Percentiles rank a stretch among this genome's conserved stretches.
Evolutionary conservation across 2,113 vertebrate genomes (phyloP).

Genomic region (Seriola rivoliana): DNA sequence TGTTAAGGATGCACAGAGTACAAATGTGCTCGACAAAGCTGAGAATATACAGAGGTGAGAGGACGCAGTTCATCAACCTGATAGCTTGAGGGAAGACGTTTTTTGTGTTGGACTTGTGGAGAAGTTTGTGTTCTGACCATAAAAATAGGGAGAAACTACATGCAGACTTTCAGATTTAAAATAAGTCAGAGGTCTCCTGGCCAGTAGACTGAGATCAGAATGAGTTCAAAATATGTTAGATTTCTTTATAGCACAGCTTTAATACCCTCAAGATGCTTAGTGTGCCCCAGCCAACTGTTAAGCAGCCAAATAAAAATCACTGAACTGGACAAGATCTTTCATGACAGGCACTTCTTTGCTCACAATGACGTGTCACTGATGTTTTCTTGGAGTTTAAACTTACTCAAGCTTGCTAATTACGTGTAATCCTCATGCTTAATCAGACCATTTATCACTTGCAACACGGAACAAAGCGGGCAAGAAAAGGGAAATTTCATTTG

Average conservation of each 20-base stretch:
- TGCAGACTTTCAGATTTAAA: not conserved
- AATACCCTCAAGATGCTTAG: slow-evolving; percentile 24
- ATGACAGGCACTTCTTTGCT: slow-evolving; percentile 47
- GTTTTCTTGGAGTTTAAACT: slow-evolving; percentile 32
- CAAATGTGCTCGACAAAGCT: not conserved
- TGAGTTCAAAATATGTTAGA: not conserved
- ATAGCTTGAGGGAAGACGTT: not conserved
- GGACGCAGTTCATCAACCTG: not conserved
- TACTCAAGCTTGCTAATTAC: slow-evolving; percentile 40
- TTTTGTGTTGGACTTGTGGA: not conserved
- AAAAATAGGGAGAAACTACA: not conserved
- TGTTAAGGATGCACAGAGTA: not conserved
- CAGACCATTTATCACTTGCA: slow-evolving; percentile 25
- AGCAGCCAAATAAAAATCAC: slow-evolving; percentile 38
- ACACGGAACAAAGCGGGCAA: not conserved
- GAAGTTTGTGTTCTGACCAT: not conserved
- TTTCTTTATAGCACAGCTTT: not conserved
- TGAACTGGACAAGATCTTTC: slow-evolving; percentile 54
- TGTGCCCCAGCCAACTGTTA: slow-evolving; percentile 43
- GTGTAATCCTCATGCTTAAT: slow-evolving; percentile 31
- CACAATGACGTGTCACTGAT: slow-evolving; percentile 33
- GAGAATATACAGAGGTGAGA: not conserved
- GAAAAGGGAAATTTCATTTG: not conserved
- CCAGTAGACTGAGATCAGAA: not conserved
- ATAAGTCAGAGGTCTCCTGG: not conserved